Evolutionary conservation across 2,113 vertebrate species (phyloP).

Genomic region (Xerus inauris): DNA sequence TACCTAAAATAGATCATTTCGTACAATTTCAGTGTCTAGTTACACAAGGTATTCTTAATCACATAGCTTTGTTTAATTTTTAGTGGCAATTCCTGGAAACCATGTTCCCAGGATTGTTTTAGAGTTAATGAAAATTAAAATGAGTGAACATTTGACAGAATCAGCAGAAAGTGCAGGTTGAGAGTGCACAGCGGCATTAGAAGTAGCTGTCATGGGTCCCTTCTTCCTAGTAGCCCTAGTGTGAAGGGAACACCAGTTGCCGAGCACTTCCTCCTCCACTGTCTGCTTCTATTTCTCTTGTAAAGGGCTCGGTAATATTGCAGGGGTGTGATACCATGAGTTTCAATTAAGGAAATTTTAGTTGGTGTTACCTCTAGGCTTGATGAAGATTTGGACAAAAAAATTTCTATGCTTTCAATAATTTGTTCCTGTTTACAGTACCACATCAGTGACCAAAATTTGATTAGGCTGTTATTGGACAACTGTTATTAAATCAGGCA

Average conservation of each 20-base stretch:
- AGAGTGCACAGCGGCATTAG: background rate
- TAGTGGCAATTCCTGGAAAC: background rate
- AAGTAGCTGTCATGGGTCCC: background rate
- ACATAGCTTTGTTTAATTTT: background rate
- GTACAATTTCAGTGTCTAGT: background rate
- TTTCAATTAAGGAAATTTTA: background rate
- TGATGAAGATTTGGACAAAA: background rate
- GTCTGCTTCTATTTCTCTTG: background rate
- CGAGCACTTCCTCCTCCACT: background rate
- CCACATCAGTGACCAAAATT: background rate
- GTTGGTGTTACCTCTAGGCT: background rate
- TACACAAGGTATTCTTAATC: background rate
- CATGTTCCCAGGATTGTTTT: background rate
- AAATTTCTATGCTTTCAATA: background rate
- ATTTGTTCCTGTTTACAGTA: background rate
- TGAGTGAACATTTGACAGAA: background rate
- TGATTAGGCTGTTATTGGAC: background rate
- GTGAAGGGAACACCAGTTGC: background rate
- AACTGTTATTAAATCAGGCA: background rate
- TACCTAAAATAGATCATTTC: background rate
- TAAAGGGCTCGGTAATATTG: background rate
- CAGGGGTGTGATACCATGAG: background rate
- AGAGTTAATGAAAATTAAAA: background rate
- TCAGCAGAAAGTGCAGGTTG: background rate
- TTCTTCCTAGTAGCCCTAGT: background rate